Evolutionary conservation across 2,888 invertebrate genomes (phyloP), one percentile per base, ranked within the genome.

Genomic region (Chirona hameri): DNA sequence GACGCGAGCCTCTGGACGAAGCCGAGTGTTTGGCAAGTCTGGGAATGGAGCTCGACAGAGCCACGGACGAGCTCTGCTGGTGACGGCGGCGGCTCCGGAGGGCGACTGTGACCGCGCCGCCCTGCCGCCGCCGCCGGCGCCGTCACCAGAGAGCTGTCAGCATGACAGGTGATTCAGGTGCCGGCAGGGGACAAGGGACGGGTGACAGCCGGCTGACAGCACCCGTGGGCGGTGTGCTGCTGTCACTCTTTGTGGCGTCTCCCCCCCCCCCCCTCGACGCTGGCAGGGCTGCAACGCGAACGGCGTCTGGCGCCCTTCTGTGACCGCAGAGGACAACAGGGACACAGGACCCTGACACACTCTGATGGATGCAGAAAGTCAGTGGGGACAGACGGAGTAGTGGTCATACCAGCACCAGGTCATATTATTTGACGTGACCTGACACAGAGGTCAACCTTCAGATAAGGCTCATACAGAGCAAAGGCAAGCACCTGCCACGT

Each of bases 191-290:
- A 65, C 65, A 65, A 65, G 27, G 27, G 65, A n/a, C n/a, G 65
- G n/a, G 14, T n/a, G 65, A 29, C 69, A 29, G 69, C 10, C 69
- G 65, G 65, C 65, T 48, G 48, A n/a, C 29, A 5, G n/a, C 12
- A 12, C 14, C 29, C 69, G 69, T 69, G 69, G 69, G 69, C n/a
- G 69, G 69, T 12, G 15, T 1, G 69, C 29, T 69, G 48, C 48
- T 48, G 69, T 69, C 69, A 69, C 29, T 69, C 69, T 69, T 69
- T 69, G 69, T 69, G 29, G 69, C 29, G 29, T 14, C n/a, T n/a
- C 69, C 14, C 69, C 14, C 69, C 29, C 29, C 29, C 4, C 5
- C 24, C n/a, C 5, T 7, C 48, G 9, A 12, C 48, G 48, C 48
- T 12, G 48, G 48, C 48, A 48, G 9, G 48, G 48, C 48, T 48